Evolutionary conservation across 2,113 vertebrate genomes (phyloP), one percentile per base, ranked within the genome.

Genomic region (Psilopogon haemacephalus): DNA sequence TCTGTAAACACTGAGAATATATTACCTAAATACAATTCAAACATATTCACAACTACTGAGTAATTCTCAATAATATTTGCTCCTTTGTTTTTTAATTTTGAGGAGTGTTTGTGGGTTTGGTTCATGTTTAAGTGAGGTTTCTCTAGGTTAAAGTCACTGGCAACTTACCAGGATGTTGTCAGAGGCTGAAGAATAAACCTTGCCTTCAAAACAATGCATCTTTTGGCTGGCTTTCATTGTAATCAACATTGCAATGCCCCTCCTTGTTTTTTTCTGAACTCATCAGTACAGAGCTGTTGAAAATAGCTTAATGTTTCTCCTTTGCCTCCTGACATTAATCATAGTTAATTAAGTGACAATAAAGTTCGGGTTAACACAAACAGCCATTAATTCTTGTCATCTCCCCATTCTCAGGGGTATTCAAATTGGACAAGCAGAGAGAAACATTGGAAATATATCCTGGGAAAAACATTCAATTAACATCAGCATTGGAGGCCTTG

Each of bases 331-430:
- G 78, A 92, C 78, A 95, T 87, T 93, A 92, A 92, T 95, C 93
- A 90, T 32, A 2, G 44, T 77, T 93, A 95, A 95, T 95, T 94
- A 95, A 93, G 48, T 87, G 68, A 94, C 74, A 94, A 81, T 93
- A 81, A 89, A 77, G 59, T 85, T 90, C 0, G 1, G 7, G 77
- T 89, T 94, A 94, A 95, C 83, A 75, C 88, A 93, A 96, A 89
- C 74, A 94, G 74, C 33, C 71, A 95, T 84, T 90, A 87, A 95
- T 90, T 91, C 94, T 81, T 88, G 90, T 94, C 93, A 92, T 44
- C 74, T 90, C 21, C 30, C 44, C 0, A 0, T 81, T 90, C 77
- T 95, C 42, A 72, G 68, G 64, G 89, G 52, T 75, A 90, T 78
- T 88, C 56, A 84, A 76, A 17, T 77, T 65, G 64, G 74, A 92